Percentiles rank a stretch among this genome's conserved stretches.
Conservation (phyloP, 2,113 vertebrate species). For the Raja brachyura region DNA sequence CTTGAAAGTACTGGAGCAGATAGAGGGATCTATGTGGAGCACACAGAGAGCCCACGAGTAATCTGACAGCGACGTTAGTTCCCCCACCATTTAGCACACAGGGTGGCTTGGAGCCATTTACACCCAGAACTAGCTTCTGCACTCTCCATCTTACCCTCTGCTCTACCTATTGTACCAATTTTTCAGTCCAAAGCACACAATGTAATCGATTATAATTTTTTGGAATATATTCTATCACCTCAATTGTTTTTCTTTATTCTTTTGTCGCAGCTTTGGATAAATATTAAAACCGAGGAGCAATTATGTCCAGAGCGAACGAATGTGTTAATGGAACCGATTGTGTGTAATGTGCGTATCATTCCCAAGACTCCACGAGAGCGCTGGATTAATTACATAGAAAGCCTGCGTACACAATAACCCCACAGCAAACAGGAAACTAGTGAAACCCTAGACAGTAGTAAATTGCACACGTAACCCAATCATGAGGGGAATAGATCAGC, state of each 20-base stretch:
- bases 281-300: background rate
- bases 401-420: background rate
- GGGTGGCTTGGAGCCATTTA: background rate
- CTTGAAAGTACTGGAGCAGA: too few relatives aligned
- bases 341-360: background rate
- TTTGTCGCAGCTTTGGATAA: background rate
- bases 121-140: too few relatives aligned
- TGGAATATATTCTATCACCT: background rate
- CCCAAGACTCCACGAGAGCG: background rate
- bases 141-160: too few relatives aligned
- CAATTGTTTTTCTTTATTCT: background rate
- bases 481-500: too few relatives aligned
- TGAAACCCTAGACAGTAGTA: too few relatives aligned
- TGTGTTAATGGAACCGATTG: background rate
- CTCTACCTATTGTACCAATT: too few relatives aligned
- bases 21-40: too few relatives aligned
- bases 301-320: background rate
- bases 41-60: background rate
- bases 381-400: background rate
- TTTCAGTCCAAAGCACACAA: background rate
- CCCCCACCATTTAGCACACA: background rate
- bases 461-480: too few relatives aligned
- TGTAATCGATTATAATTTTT: background rate
- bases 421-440: background rate
- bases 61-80: background rate